Evolutionary conservation across 2,888 invertebrate genomes (phyloP).

Genomic region (Caenorhabditis sp.): DNA sequence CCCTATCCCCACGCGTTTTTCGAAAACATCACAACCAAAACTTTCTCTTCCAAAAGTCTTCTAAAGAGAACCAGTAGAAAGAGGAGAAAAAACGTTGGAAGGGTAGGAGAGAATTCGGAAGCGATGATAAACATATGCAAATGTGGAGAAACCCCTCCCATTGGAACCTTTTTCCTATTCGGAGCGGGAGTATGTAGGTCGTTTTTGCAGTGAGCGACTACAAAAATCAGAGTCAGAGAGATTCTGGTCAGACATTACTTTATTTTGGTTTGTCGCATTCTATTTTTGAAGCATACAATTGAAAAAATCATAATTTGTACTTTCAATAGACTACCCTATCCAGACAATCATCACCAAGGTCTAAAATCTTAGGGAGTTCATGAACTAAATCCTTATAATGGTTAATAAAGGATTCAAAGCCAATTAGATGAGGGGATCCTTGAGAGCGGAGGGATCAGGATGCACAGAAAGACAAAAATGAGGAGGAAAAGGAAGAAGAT

Average conservation of each 20-base stretch:
- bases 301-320: constrained; percentile 6
- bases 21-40: constrained; percentile 50
- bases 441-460: constrained; percentile 12
- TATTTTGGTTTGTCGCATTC: not conserved
- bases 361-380: not conserved
- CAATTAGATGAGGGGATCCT: constrained; percentile 5
- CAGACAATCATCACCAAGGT: no score
- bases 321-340: not conserved
- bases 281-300: constrained; percentile 21
- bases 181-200: not conserved
- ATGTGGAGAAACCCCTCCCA: constrained; percentile 33
- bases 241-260: not conserved
- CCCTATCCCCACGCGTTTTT: constrained; percentile 36
- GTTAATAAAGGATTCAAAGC: not conserved
- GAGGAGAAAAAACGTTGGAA: not conserved
- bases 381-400: not conserved
- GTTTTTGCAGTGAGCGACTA: not conserved
- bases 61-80: not conserved
- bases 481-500: constrained; percentile 37
- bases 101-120: not conserved
- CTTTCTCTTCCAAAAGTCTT: constrained; percentile 16
- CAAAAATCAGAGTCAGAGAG: not conserved
- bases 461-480: constrained; percentile 22
- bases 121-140: constrained; percentile 49
- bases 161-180: constrained; percentile 3